Evolutionary conservation across 2,113 vertebrate species (phyloP).

Genomic region (Camelus dromedarius): DNA sequence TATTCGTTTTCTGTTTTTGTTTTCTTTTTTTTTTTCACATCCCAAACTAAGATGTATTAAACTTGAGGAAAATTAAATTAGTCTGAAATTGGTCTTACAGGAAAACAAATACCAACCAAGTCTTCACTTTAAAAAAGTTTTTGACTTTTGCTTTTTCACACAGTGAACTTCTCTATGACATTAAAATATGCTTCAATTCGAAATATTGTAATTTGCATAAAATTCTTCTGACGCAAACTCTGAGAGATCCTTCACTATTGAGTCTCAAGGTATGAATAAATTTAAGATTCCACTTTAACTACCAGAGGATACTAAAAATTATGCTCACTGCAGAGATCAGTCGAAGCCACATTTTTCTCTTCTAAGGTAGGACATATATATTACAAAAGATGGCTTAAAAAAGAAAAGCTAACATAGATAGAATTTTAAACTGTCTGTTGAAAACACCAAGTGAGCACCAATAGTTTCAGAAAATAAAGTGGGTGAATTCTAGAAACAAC

Average conservation of each 20-base stretch:
- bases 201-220: conserved; percentile 22
- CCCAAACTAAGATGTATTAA: not conserved
- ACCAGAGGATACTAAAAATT: not conserved
- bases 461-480: not conserved
- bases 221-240: not conserved
- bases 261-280: conserved; percentile 28
- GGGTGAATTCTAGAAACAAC: not conserved
- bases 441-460: not conserved
- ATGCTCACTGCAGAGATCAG: not conserved
- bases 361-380: not conserved
- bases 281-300: not conserved
- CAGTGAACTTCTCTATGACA: not conserved
- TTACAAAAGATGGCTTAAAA: not conserved
- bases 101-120: not conserved
- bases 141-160: not conserved
- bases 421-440: not conserved
- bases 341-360: not conserved
- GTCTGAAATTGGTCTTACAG: not conserved
- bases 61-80: not conserved
- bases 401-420: not conserved
- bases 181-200: conserved; percentile 39
- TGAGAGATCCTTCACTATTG: not conserved
- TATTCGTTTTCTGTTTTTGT: too few species aligned
- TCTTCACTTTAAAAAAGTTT: not conserved
- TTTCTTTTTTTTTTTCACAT: not conserved